Evolutionary conservation across 2,888 invertebrate genomes (phyloP).

Genomic region (Auanema sp.): DNA sequence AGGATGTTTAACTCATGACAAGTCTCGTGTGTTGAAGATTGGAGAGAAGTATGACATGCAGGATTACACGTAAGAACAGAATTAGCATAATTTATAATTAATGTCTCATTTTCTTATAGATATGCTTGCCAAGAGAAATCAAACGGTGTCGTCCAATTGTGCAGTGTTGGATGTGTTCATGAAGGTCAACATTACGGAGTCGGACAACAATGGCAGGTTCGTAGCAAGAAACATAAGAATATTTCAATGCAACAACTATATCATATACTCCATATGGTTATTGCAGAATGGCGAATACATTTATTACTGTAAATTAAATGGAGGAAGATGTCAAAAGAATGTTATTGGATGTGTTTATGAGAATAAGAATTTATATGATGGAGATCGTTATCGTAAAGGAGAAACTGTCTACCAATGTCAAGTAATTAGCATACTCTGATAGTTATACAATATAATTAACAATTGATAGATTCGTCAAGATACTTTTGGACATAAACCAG

Average conservation of each 20-base stretch:
- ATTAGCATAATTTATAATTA: neutral
- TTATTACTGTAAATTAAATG: constrained; percentile 57
- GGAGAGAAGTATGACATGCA: constrained; percentile 50
- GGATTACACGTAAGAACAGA: constrained; percentile 45
- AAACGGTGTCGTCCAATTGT: constrained; percentile 51
- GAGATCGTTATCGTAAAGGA: constrained; percentile 52
- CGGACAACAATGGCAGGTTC: constrained; percentile 57
- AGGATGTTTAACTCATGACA: constrained; percentile 53
- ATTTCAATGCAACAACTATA: neutral
- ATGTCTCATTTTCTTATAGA: constrained; percentile 26
- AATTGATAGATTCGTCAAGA: constrained; percentile 44
- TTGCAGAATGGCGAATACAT: constrained; percentile 59
- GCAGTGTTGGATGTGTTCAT: constrained; percentile 59
- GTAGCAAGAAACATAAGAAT: neutral
- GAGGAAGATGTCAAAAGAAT: constrained; percentile 50
- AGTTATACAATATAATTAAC: neutral
- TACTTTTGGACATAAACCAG: constrained; percentile 46
- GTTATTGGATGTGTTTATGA: constrained; percentile 52
- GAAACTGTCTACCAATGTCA: constrained; percentile 56
- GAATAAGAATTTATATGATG: constrained; percentile 52
- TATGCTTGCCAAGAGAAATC: constrained; percentile 57
- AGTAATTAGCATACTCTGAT: constrained; percentile 21
- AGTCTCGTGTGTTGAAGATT: constrained; percentile 38
- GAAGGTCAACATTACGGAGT: constrained; percentile 44
- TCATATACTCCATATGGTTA: neutral